Base-by-base conservation (phyloP, 2,113 vertebrate species). In the Sigmodon hispidus region DNA sequence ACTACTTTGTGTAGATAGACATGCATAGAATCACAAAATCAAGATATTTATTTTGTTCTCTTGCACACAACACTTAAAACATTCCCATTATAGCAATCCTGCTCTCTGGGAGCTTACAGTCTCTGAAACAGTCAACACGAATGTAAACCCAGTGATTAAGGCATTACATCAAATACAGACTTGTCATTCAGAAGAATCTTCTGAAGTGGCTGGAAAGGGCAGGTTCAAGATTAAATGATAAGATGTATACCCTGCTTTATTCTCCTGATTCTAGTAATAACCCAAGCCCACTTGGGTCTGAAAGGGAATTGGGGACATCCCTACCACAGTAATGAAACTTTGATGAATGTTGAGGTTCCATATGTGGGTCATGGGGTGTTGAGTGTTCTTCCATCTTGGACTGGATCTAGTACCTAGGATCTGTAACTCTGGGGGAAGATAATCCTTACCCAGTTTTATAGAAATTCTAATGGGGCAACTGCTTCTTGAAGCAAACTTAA, bases 11-110 rank as follows among this genome's bases (percentile, higher is more conserved):
- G 24, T 73, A 75, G 88, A 96, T 79, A 96, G 67, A 91, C 63
- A 81, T 52, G 61, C 36, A 69, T 29, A 87, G 83, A 96, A 94
- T 96, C 96, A 96, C 96, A 97, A 97, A 97, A 96, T 97, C 96
- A 97, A 96, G 96, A 87, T 94, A 96, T 97, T 97, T 98, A 98
- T 98, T 98, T 94, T 97, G 95, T 97, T 97, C 93, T 90, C 97
- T 96, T 91, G 87, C 89, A 97, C 95, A 96, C 79, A 96, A 97
- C 90, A 96, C 72, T 97, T 97, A 95, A 89, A 96, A 97, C 90
- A 93, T 86, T 94, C 89, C 92, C 81, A 70, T 91, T 89, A 93
- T 34, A 97, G 92, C 94, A 96, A 84, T 87, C 96, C 95, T 97
- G 96, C 96, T 97, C 94, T 97, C 88, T 24, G 83, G 92, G 95